Evolutionary conservation across 2,888 invertebrate species (phyloP), one percentile per base, ranked within the genome.

Genomic region (Sylvicola cinctus): DNA sequence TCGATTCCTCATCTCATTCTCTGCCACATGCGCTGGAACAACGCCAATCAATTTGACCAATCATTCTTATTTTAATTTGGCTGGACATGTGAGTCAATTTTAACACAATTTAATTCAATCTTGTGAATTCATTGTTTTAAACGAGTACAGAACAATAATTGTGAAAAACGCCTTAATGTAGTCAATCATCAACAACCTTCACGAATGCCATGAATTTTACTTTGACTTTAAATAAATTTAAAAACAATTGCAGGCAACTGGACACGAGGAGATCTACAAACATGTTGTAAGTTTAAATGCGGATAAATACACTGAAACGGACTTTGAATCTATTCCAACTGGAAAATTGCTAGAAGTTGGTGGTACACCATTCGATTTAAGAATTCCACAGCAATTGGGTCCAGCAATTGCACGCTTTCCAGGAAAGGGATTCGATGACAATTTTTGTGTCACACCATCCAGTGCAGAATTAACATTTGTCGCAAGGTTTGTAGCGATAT

Each of bases 51-150:
- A 85, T 54, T 58, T 95, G 36, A 87, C 87, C 31, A 83, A 80
- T 53, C 79, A 90, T 49, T 71, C 80, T 2, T 93, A 81, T 54
- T 91, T 93, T 56, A 95, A 95, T 59, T 64, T 95, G 28, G 84
- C 75, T 32, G 91, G 91, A n/a, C 85, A 90, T 58, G 49, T 45
- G 15, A 44, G 49, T 25, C 17, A 14, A 14, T 23, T 30, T 16
- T n/a, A 29, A n/a, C 29, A 28, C 30, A 12, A 27, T 34, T 33
- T 23, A 23, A 13, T 33, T 34, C 13, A 11, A 20, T 20, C 20
- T 20, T 20, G 4, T 6, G 4, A 8, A 20, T 8, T 20, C 20
- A 20, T 20, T 6, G 20, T 20, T 20, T 20, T 20, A 8, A 4
- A 20, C 8, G 4, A 20, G 5, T 20, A 20, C n/a, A n/a, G n/a